These are phyloP conservation scores for Delia radicum DNA, from an alignment of 1,140 invertebrate genomes.

Conservation along the genomic window DNA sequence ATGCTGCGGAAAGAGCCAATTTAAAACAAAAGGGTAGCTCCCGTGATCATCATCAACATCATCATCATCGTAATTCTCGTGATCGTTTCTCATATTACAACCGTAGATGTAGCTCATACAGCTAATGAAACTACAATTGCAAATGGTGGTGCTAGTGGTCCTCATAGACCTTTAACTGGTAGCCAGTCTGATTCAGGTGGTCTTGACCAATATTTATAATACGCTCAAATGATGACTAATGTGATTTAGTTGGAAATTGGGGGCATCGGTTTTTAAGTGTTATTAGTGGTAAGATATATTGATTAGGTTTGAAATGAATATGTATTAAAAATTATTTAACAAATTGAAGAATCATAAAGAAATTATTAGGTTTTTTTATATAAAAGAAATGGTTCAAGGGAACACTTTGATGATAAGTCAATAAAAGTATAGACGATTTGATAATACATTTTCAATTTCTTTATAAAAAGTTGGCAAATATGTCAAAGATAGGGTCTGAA, in stretches of 20 bases:
- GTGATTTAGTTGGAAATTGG: conserved; percentile 51
- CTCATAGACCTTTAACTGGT: not conserved
- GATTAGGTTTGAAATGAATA: not conserved
- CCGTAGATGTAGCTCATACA: conserved; percentile 37
- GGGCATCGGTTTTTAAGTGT: conserved; percentile 32
- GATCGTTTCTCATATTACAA: conserved; percentile 39
- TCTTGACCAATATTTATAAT: conserved; percentile 53
- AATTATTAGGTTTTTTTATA: not conserved
- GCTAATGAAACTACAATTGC: conserved; percentile 35
- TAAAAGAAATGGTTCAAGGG: not conserved
- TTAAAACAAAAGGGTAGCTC: not conserved
- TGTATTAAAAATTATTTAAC: not conserved
- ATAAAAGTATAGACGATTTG: no score
- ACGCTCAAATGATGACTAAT: conserved; percentile 56
- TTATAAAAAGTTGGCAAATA: no score
- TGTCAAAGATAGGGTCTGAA: no score
- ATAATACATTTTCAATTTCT: no score
- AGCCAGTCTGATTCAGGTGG: conserved; percentile 21
- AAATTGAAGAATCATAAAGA: no score
- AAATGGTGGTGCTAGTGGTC: not conserved
- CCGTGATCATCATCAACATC: not conserved
- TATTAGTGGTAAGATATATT: conserved; percentile 15
- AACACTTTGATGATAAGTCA: not conserved
- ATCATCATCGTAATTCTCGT: not conserved
- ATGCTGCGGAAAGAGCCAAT: not conserved